Percentiles rank a stretch among this genome's conserved stretches.
Evolutionary conservation across 2,888 invertebrate genomes (phyloP).

Genomic region (Drosophila cracens): DNA sequence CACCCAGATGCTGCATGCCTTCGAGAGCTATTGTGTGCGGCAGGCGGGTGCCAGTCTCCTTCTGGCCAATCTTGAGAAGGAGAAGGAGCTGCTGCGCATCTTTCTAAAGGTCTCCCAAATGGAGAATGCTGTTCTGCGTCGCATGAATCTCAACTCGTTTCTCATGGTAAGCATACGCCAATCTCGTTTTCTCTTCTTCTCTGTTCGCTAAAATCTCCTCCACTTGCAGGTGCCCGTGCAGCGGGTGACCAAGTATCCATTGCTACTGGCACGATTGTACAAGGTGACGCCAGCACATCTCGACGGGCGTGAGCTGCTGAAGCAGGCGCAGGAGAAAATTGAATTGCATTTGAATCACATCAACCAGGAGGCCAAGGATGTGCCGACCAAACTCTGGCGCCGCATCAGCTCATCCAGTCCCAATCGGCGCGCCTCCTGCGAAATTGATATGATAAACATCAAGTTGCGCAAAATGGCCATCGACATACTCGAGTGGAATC

Average conservation of each 20-base stretch:
- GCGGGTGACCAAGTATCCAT: slow-evolving; percentile 97
- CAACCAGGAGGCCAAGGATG: slow-evolving; percentile 96
- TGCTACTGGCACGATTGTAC: slow-evolving; percentile 94
- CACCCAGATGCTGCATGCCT: slow-evolving; percentile 96
- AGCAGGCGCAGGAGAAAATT: slow-evolving; percentile 95
- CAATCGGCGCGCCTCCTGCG: slow-evolving; percentile 90
- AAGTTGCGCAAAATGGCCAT: slow-evolving; percentile 96
- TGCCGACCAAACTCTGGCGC: slow-evolving; percentile 95
- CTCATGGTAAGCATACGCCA: slow-evolving; percentile 90
- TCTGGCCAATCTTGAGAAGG: slow-evolving; percentile 95
- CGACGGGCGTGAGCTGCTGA: slow-evolving; percentile 92
- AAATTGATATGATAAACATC: slow-evolving; percentile 95
- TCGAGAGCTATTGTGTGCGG: slow-evolving; percentile 97
- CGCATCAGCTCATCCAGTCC: slow-evolving; percentile 91
- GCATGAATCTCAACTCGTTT: slow-evolving; percentile 99
- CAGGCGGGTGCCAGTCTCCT: slow-evolving; percentile 95
- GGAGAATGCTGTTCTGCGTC: slow-evolving; percentile 95
- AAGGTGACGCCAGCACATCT: slow-evolving; percentile 95
- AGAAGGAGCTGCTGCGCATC: slow-evolving; percentile 96
- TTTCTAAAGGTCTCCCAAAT: slow-evolving; percentile 98
- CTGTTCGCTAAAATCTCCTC: background rate
- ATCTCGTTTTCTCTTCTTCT: slow-evolving; percentile 16
- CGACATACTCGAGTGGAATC: slow-evolving; percentile 97
- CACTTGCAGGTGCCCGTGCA: slow-evolving; percentile 93
- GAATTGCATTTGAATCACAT: slow-evolving; percentile 97